Percentiles rank a stretch among this genome's conserved stretches.
phyloP scores from a whole-genome alignment of 2,113 vertebrate genomes.

The Grammomys dolichurus region DNA sequence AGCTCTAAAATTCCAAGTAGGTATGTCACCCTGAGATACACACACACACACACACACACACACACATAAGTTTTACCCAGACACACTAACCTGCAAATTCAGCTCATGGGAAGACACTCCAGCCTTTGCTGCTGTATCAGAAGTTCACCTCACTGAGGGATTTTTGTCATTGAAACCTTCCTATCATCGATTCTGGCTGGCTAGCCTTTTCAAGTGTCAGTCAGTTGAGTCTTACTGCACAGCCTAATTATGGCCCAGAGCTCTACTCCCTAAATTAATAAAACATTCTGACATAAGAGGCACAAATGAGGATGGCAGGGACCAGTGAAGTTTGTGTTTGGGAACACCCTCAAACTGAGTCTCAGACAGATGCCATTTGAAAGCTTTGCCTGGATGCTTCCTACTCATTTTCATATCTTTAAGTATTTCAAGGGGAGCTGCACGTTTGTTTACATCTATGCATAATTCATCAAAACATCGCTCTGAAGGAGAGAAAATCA shows the following conservation, averaged over 20 bases:
- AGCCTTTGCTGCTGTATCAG: not conserved
- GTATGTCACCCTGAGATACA: not conserved
- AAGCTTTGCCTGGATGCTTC: conserved; percentile 30
- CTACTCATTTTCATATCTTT: conserved; percentile 49
- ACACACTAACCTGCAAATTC: not conserved
- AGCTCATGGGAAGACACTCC: not conserved
- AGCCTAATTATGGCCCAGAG: not conserved
- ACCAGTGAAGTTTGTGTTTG: not conserved
- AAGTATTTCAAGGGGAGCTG: conserved; percentile 57
- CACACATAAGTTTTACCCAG: not conserved
- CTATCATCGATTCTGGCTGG: not conserved
- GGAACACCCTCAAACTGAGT: not conserved
- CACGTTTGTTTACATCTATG: conserved; percentile 46
- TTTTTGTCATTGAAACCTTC: not conserved
- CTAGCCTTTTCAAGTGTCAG: not conserved
- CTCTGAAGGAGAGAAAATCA: conserved; percentile 51
- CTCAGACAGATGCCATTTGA: conserved; percentile 16
- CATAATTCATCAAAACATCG: conserved; percentile 72
- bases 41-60: fast-evolving
- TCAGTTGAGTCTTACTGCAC: not conserved
- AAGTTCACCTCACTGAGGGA: not conserved
- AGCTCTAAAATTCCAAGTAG: not conserved
- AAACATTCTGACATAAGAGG: not conserved
- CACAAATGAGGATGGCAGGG: not conserved
- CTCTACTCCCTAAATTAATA: not conserved